Evolutionary conservation across 1,140 invertebrate genomes (phyloP), one percentile per base, ranked within the genome.

Genomic region (Hetaerina americana): DNA sequence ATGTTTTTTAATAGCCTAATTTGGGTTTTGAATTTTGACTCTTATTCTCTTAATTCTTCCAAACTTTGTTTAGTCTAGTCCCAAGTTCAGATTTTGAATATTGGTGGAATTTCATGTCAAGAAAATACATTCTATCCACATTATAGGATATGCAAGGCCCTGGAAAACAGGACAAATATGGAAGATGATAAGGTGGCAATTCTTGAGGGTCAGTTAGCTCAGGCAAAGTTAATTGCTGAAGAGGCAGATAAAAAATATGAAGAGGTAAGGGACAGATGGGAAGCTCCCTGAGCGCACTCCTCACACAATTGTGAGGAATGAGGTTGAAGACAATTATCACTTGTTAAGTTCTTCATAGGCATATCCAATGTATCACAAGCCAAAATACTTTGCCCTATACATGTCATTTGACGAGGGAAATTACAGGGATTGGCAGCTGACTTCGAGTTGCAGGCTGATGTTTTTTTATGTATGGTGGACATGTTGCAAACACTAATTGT

Each of bases 221-320:
- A 98, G 82, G 96, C 96, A 79, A 97, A 97, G 86, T 89, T 94
- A 82, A 97, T 97, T 83, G 96, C 96, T 75, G 95, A 98, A 84
- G 96, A 99, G 85, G 94, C 95, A 76, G 96, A 98, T 86, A 97
- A 97, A 86, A 98, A 98, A 94, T 98, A 98, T 82, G 96, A 98
- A 89, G 96, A 98, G 95, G 96, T 97, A 79, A 77, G 72, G 75
- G 69, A 68, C 67, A 27, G 27, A 22, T 26, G 6, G 0, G 6
- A 26, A 26, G 68, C 40, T 12, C 66, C 57, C 68, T 69, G 67
- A 68, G 25, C 15, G 18, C 15, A 57, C 22, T 57, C 15, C 40
- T 57, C 22, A 57, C 40, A 57, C 15, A n/a, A 57, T 1, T 57
- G 40, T 57, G 40, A 57, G 40, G 40, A 12, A n/a, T n/a, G n/a